Conservation (phyloP, 2,797 vertebrate genomes). For the Smutsia gigantea region DNA sequence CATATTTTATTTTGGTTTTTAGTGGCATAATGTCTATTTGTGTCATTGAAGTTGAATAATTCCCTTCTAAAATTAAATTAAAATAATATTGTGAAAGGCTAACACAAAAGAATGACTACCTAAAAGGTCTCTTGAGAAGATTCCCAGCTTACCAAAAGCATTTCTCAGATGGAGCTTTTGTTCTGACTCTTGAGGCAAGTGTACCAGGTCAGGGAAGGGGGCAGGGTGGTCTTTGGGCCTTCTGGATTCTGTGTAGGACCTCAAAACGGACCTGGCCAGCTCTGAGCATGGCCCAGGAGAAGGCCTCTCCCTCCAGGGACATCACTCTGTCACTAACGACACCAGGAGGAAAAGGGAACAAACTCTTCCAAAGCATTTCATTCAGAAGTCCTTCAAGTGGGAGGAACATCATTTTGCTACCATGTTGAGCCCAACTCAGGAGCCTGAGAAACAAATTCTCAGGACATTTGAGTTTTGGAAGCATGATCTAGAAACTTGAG, state of each 20-base stretch:
- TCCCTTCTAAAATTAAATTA: constrained; percentile 65
- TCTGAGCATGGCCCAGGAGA: not conserved
- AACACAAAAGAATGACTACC: not conserved
- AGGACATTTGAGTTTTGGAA: not conserved
- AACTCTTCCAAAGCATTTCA: constrained; percentile 33
- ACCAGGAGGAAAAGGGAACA: constrained; percentile 1
- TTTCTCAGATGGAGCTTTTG: constrained; percentile 25
- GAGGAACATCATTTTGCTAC: not conserved
- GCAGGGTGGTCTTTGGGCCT: not conserved
- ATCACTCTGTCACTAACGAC: constrained; percentile 34
- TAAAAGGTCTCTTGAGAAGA: constrained; percentile 57
- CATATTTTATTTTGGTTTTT: constrained; percentile 57
- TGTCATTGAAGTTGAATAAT: constrained; percentile 41
- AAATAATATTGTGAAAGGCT: constrained; percentile 61
- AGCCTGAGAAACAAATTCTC: constrained; percentile 26
- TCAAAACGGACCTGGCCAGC: not conserved
- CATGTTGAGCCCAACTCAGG: constrained; percentile 9
- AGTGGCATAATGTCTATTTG: constrained; percentile 32
- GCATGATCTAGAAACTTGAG: not conserved
- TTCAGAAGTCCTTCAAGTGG: constrained; percentile 16
- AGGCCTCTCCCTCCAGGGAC: not conserved
- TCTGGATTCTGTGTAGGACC: not conserved
- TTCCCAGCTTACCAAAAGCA: constrained; percentile 2
- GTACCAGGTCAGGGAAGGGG: not conserved
- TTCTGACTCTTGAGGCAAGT: not conserved